phyloP scores from a whole-genome alignment of 1,140 invertebrate species.

The Riptortus pedestris region DNA sequence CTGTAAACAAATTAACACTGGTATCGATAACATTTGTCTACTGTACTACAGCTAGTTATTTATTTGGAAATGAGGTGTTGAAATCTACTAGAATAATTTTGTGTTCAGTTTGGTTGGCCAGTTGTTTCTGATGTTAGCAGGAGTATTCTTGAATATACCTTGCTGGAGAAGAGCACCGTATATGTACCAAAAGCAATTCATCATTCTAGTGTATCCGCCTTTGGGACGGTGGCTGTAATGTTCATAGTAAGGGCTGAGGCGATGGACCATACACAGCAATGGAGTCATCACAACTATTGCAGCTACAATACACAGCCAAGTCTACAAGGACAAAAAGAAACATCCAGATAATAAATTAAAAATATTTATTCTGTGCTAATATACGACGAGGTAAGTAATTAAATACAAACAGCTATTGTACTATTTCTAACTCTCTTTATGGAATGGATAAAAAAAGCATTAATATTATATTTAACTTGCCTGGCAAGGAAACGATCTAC shows the following conservation, averaged over 20 bases:
- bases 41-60: background rate
- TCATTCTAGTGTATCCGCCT: constrained; percentile 52
- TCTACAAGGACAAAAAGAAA: no score
- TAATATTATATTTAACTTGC: no score
- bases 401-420: no score
- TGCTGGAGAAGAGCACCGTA: constrained; percentile 83
- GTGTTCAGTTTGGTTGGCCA: no score
- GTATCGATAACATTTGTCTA: background rate
- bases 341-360: no score
- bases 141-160: constrained; percentile 50
- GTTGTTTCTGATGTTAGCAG: no score
- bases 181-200: constrained; percentile 80
- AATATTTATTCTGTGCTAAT: no score
- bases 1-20: background rate
- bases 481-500: no score
- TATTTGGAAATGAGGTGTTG: background rate
- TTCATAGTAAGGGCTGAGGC: constrained; percentile 56
- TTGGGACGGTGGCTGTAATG: constrained; percentile 42
- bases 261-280: constrained; percentile 64
- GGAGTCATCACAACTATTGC: constrained; percentile 66
- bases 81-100: background rate
- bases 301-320: constrained; percentile 65
- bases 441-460: no score
- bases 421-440: no score
- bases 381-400: no score